Conservation (phyloP, 2,113 vertebrate species). For the Uria aalge region DNA sequence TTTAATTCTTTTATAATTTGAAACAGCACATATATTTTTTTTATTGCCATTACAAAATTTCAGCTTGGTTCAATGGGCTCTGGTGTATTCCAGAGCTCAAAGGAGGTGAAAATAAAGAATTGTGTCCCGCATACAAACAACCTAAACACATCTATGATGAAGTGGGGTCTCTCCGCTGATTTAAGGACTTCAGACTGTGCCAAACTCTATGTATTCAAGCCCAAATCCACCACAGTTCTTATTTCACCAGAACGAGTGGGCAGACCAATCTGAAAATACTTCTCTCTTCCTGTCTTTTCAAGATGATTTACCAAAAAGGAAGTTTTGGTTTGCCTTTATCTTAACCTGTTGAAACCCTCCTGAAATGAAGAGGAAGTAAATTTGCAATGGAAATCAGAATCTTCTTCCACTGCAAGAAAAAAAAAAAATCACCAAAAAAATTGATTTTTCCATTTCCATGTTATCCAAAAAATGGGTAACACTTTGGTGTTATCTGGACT, state of each 20-base stretch:
- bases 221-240: background rate
- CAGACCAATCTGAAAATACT: background rate
- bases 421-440: background rate
- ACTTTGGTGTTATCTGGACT: background rate
- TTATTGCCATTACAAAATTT: background rate
- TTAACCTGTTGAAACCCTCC: background rate
- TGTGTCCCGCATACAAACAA: accelerated
- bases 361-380: background rate
- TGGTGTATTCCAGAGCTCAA: background rate
- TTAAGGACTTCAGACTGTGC: background rate
- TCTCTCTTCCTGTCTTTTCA: background rate
- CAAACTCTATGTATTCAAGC: background rate
- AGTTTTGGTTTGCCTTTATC: background rate
- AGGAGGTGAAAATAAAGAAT: background rate
- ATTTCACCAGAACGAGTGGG: background rate
- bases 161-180: background rate
- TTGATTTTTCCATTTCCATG: background rate
- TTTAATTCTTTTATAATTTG: constrained; percentile 60
- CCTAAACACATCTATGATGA: background rate
- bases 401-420: background rate
- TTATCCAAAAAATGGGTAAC: background rate
- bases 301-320: background rate
- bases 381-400: background rate
- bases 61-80: background rate
- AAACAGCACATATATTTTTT: background rate